Conservation (phyloP, 2,888 invertebrate species). For the Adelognathus sp. region DNA sequence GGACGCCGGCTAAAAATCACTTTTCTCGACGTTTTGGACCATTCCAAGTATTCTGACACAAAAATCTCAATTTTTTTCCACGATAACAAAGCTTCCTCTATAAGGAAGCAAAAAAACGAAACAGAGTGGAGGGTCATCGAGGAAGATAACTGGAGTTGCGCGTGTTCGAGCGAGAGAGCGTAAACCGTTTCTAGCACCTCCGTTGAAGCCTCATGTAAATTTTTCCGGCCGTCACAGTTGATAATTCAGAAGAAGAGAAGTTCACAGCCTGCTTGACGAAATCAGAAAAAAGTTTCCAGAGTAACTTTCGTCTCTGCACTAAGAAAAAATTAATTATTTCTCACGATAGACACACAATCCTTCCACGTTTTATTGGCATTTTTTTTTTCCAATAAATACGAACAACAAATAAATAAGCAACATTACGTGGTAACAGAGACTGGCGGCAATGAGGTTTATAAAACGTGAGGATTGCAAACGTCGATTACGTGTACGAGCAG, state of each 20-base stretch:
- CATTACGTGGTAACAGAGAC: neutral
- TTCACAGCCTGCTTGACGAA: neutral
- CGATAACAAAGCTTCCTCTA: too few relatives aligned
- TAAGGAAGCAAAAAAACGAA: neutral
- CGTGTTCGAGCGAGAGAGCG: neutral
- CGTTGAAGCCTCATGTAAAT: constrained; percentile 1
- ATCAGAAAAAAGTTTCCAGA: neutral
- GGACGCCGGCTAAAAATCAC: too few relatives aligned
- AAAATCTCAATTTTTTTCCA: too few relatives aligned
- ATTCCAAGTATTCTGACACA: too few relatives aligned
- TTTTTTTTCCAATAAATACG: neutral
- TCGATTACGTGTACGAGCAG: constrained; percentile 74
- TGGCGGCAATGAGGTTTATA: neutral
- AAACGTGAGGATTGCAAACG: constrained; percentile 52
- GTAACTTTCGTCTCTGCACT: neutral
- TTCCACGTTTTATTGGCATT: neutral
- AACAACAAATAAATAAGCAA: constrained; percentile 1
- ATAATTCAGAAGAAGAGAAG: neutral
- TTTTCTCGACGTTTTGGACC: too few relatives aligned
- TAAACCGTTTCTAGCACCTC: neutral
- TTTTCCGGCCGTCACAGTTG: neutral
- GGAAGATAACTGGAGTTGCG: neutral
- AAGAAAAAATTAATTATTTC: neutral
- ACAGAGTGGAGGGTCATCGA: neutral
- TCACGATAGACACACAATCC: neutral